Percentiles rank a stretch among this genome's conserved stretches.
Conservation (phyloP, 2,888 invertebrate species). For the Brenthis ino region DNA sequence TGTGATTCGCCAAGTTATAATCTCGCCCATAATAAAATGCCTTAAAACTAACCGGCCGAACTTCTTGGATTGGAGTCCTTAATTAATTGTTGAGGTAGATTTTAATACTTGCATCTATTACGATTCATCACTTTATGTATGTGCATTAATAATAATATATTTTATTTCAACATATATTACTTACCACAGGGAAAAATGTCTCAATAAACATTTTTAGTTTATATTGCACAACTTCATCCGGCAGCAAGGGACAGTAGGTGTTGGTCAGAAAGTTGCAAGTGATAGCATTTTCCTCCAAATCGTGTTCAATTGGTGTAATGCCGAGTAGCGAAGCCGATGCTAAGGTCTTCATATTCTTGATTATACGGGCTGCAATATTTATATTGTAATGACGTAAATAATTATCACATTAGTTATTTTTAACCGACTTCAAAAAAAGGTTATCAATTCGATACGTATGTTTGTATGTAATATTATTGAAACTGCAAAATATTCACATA, state of each 20-base stretch:
- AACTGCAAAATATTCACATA: too few species aligned
- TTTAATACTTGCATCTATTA: too few species aligned
- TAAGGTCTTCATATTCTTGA: slow-evolving; percentile 41
- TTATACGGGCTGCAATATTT: slow-evolving; percentile 40
- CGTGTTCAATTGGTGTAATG: slow-evolving; percentile 36
- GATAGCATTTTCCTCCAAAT: slow-evolving; percentile 38
- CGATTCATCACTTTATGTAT: too few species aligned
- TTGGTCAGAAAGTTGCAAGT: slow-evolving; percentile 57
- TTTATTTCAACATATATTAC: slow-evolving; percentile 27
- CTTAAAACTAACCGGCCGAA: too few species aligned
- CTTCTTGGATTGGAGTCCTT: too few species aligned
- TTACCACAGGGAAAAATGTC: slow-evolving; percentile 48
- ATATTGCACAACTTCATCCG: slow-evolving; percentile 47
- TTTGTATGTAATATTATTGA: too few species aligned
- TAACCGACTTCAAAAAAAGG: background rate
- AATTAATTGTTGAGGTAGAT: too few species aligned
- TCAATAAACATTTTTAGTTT: slow-evolving; percentile 51
- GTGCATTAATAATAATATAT: background rate
- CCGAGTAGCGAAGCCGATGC: slow-evolving; percentile 41
- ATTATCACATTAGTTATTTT: too few species aligned
- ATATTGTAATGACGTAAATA: too few species aligned
- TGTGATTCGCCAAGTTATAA: too few species aligned
- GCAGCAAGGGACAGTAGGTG: slow-evolving; percentile 51
- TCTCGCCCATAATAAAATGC: too few species aligned
- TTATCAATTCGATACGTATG: too few species aligned